Conservation (phyloP, 2,888 invertebrate species). For the Sinopyrophorus schimmeli region DNA sequence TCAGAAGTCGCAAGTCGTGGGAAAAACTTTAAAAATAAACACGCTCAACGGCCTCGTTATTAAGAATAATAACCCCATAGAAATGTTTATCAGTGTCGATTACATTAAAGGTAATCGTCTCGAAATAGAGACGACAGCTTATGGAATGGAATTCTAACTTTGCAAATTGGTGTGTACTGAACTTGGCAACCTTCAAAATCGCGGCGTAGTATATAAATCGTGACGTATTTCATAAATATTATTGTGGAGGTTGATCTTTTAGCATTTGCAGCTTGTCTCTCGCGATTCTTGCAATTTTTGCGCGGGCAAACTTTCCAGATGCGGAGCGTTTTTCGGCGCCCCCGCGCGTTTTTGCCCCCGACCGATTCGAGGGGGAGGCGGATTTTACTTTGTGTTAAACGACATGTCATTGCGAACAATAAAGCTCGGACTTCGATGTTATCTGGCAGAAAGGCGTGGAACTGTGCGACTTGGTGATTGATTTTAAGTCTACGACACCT, state of each 20-base stretch:
- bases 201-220: constrained; percentile 23
- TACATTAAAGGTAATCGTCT: no score
- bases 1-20: no score
- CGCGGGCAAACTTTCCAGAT: no score
- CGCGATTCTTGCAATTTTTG: no score
- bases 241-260: constrained; percentile 17
- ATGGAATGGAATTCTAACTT: constrained; percentile 14
- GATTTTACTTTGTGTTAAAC: constrained; percentile 20
- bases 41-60: no score
- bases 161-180: constrained; percentile 21
- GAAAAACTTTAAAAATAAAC: no score
- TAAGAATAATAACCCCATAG: no score
- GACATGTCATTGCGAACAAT: constrained; percentile 20
- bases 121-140: no score
- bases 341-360: no score
- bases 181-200: constrained; percentile 24
- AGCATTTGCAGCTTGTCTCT: no score
- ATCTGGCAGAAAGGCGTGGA: constrained; percentile 24
- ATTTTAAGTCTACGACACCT: constrained; percentile 27
- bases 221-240: constrained; percentile 14
- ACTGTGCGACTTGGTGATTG: constrained; percentile 22
- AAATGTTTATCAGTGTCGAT: no score
- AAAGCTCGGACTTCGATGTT: constrained; percentile 20
- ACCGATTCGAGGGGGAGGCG: neutral
- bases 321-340: no score